Conservation (phyloP, 1,140 invertebrate species). For the Brachionus calyciflorus region DNA sequence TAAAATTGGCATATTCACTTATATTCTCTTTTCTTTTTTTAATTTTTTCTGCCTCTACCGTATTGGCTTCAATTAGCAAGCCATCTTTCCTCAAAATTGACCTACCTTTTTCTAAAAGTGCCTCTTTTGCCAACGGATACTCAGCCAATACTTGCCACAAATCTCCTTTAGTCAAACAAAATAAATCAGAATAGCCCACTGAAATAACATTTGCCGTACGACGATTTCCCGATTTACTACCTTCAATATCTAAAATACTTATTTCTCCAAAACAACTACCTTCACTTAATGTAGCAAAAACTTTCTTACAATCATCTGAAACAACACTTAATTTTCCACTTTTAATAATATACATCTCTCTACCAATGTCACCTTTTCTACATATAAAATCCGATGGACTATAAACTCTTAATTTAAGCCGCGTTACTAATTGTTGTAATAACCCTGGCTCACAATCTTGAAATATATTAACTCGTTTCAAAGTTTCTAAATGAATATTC, state of each 20-base stretch:
- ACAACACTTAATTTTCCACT: slow-evolving; percentile 46
- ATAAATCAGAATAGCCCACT: slow-evolving; percentile 91
- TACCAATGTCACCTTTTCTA: slow-evolving; percentile 49
- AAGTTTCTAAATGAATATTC: slow-evolving; percentile 54
- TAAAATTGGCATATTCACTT: background rate
- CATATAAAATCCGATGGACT: slow-evolving; percentile 57
- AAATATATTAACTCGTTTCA: slow-evolving; percentile 52
- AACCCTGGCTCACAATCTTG: slow-evolving; percentile 55
- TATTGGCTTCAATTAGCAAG: slow-evolving; percentile 78
- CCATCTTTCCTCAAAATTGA: slow-evolving; percentile 86
- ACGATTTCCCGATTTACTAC: slow-evolving; percentile 68
- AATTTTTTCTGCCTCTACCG: slow-evolving; percentile 54
- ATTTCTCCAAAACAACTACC: slow-evolving; percentile 44
- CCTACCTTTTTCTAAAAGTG: slow-evolving; percentile 75
- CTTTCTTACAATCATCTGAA: slow-evolving; percentile 9
- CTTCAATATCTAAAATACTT: slow-evolving; percentile 33
- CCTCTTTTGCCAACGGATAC: slow-evolving; percentile 80
- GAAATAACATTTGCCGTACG: slow-evolving; percentile 90
- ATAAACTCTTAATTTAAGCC: slow-evolving; percentile 53
- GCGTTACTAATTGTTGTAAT: slow-evolving; percentile 53
- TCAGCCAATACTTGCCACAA: slow-evolving; percentile 97
- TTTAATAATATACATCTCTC: slow-evolving; percentile 47
- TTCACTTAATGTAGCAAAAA: slow-evolving; percentile 26
- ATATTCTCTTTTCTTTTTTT: slow-evolving; percentile 22
- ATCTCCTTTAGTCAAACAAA: slow-evolving; percentile 92